A percentile compares a stretch with the other conserved stretches of the same genome.
phyloP scores from a whole-genome alignment of 92 coral and sea anemone genomes.

The Parazoanthus atlanticus region DNA sequence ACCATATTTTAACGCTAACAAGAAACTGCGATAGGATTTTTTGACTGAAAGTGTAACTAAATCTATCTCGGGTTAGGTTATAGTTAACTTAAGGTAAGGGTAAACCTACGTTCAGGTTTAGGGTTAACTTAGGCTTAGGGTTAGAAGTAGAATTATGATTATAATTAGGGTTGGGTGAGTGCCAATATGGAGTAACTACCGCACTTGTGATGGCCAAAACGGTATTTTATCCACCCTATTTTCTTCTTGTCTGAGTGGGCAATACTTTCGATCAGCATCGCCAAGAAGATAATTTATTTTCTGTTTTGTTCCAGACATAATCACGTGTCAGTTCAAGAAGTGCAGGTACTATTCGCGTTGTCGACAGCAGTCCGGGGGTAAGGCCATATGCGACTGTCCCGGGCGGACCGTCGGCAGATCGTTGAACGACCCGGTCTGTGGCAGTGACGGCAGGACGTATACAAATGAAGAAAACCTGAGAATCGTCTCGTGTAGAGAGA shows the following conservation, averaged over 20 bases:
- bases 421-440: slow-evolving; percentile 81
- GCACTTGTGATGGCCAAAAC: too few relatives aligned
- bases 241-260: neutral
- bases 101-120: too few relatives aligned
- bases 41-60: too few relatives aligned
- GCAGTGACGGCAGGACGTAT: slow-evolving; percentile 88
- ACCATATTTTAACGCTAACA: too few relatives aligned
- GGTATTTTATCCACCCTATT: too few relatives aligned
- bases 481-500: slow-evolving; percentile 67
- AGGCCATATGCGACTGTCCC: slow-evolving; percentile 78
- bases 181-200: too few relatives aligned
- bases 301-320: slow-evolving; percentile 60
- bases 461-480: slow-evolving; percentile 72
- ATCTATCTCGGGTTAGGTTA: too few relatives aligned
- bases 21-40: too few relatives aligned
- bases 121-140: too few relatives aligned
- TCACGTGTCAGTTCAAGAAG: slow-evolving; percentile 79
- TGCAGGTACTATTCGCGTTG: slow-evolving; percentile 82
- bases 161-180: too few relatives aligned
- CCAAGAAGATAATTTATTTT: neutral
- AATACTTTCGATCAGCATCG: neutral
- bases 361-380: slow-evolving; percentile 60
- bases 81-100: too few relatives aligned
- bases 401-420: slow-evolving; percentile 41
- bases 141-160: too few relatives aligned